These are phyloP conservation scores for Mastigias papua DNA, from an alignment of 30 jellyfish, hydroid and myxozoan genomes.

Conservation along the genomic window DNA sequence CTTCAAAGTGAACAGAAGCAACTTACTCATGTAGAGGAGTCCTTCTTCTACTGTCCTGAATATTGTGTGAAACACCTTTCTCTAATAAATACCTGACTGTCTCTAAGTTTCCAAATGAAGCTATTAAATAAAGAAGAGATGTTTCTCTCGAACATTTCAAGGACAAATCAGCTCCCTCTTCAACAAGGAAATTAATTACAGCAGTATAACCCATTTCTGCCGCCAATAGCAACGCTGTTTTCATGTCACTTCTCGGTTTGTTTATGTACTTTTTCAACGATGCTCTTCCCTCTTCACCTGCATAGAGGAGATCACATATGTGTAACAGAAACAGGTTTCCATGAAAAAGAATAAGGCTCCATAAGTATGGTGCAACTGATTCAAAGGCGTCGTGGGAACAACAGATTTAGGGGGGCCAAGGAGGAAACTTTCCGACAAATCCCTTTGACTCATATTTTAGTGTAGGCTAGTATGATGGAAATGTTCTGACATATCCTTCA, in stretches of 20 bases:
- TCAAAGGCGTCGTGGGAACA: too few relatives aligned
- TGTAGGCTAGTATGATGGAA: too few relatives aligned
- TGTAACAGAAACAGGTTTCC: too few relatives aligned
- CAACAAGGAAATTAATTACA: slow-evolving; percentile 12
- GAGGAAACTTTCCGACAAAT: too few relatives aligned
- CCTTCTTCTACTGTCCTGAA: slow-evolving; percentile 17
- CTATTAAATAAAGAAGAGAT: slow-evolving; percentile 28
- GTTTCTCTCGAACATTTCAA: background rate
- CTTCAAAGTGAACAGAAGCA: too few relatives aligned
- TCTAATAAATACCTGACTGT: background rate
- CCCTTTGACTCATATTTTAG: too few relatives aligned
- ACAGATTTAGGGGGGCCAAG: too few relatives aligned
- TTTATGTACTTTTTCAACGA: slow-evolving; percentile 3
- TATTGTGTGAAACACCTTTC: slow-evolving; percentile 3
- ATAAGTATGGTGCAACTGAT: too few relatives aligned
- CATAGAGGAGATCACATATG: too few relatives aligned
- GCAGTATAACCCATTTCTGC: slow-evolving; percentile 45
- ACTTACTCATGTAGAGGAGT: slow-evolving; percentile 54
- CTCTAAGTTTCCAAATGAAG: slow-evolving; percentile 33
- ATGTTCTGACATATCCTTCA: too few relatives aligned
- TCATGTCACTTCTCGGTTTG: slow-evolving; percentile 39
- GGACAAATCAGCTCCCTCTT: slow-evolving; percentile 35
- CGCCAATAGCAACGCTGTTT: slow-evolving; percentile 34
- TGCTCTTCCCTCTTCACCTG: slow-evolving; percentile 6
- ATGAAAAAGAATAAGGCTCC: too few relatives aligned